Conservation (phyloP, 2,888 invertebrate genomes). For the Drosophila lacicola region DNA sequence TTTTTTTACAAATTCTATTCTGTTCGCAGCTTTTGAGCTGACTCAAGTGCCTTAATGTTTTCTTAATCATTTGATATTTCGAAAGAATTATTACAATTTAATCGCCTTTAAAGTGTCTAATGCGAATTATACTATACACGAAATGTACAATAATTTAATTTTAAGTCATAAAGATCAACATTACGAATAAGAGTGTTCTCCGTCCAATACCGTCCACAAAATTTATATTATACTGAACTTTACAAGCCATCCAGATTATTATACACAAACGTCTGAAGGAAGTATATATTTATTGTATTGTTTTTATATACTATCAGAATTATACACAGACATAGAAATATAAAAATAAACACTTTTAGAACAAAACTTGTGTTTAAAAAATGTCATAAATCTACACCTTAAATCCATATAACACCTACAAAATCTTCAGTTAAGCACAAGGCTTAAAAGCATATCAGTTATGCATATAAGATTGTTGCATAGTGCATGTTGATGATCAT, state of each 20-base stretch:
- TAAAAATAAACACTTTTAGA: constrained; percentile 45
- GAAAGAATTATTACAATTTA: not conserved
- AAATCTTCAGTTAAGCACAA: too few relatives aligned
- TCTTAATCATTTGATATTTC: constrained; percentile 7
- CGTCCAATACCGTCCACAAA: constrained; percentile 43
- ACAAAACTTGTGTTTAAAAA: not conserved
- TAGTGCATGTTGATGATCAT: too few relatives aligned
- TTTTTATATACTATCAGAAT: constrained; percentile 32
- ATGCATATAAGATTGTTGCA: not conserved
- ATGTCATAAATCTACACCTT: too few relatives aligned
- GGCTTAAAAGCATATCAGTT: too few relatives aligned
- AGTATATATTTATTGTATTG: constrained; percentile 27
- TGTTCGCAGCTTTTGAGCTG: constrained; percentile 5
- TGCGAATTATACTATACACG: constrained; percentile 23
- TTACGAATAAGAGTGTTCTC: constrained; percentile 31
- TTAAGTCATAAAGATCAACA: constrained; percentile 37
- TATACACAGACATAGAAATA: constrained; percentile 34
- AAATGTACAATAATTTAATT: constrained; percentile 46
- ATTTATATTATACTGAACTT: constrained; percentile 24
- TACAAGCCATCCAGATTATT: constrained; percentile 44
- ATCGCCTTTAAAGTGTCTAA: constrained; percentile 19
- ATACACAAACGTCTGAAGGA: constrained; percentile 6
- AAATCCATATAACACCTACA: too few relatives aligned
- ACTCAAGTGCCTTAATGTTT: constrained; percentile 47
- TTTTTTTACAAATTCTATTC: not conserved